Base-by-base conservation (phyloP, 2,888 invertebrate species). In the Nomada goodeniana region DNA sequence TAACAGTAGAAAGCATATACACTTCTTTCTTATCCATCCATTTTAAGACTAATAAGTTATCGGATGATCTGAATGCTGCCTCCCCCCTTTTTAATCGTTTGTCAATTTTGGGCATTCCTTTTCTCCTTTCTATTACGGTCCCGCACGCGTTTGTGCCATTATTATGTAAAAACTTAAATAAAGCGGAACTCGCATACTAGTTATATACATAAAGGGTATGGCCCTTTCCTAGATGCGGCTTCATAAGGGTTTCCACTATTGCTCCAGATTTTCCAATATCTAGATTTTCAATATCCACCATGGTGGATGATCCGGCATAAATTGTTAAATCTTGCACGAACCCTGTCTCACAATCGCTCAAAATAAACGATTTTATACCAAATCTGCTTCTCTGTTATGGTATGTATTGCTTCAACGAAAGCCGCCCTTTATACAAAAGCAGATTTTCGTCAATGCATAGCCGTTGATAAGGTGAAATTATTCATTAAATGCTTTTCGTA, bases 21-120 rank as follows among this genome's bases (percentile, higher is more conserved):
- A 71, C 71, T 10, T 61, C 52, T 53, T 18, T 61, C 1, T 71
- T 71, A 53, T 61, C 52, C 36, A 63, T 29, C 63, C 72, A 72
- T 11, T 72, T 71, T 15, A 71, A 18, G 5, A 9, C 68, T 13
- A 69, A 52, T 50, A 69, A 47, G 44, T n/a, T 69, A 20, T 57
- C 36, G 13, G 69, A 69, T 10, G 7, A 20, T n/a, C 59, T 20
- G 50, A 60, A 50, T 4, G 11, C 11, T 36, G n/a, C 52, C n/a
- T 70, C 70, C 52, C 71, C 71, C 9, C 5, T 63, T 52, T 53
- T 67, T 23, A 80, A 59, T 67, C 18, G 29, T 50, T 77, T 20
- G 18, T 52, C 20, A 55, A 77, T 77, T 47, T 77, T 77, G 18
- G 72, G 67, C 77, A 77, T 77, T 72, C 67, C 72, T 72, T 59